A percentile compares a stretch with the other conserved stretches of the same genome.
Evolutionary conservation across 2,113 vertebrate genomes (phyloP).

Genomic region (Azemiops feae): DNA sequence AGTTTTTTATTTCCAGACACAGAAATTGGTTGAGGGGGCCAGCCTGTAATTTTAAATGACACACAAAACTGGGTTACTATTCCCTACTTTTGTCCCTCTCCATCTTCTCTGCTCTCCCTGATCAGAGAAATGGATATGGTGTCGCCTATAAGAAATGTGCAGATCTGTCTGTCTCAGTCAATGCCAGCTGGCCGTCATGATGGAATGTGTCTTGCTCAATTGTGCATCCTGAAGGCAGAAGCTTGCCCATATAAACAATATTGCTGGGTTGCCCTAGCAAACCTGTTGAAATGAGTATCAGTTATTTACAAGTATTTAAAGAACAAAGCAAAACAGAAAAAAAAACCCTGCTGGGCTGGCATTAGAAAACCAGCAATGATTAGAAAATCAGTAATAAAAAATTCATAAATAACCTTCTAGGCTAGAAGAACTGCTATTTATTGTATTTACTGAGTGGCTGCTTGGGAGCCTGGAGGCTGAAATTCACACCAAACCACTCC

Average conservation of each 20-base stretch:
- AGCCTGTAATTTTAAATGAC: background rate
- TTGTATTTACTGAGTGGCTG: slow-evolving; percentile 57
- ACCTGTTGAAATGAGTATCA: slow-evolving; percentile 40
- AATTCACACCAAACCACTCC: slow-evolving; percentile 57
- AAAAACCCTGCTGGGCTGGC: slow-evolving; percentile 8
- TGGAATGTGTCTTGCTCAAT: background rate
- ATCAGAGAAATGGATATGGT: background rate
- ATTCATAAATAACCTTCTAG: slow-evolving; percentile 47
- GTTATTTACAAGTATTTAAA: slow-evolving; percentile 18
- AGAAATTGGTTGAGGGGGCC: background rate
- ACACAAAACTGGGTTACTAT: background rate
- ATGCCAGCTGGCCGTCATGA: background rate
- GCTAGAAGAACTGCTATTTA: slow-evolving; percentile 44
- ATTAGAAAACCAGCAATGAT: slow-evolving; percentile 41
- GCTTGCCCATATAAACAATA: slow-evolving; percentile 12
- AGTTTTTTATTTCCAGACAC: background rate
- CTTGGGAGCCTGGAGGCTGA: slow-evolving; percentile 48
- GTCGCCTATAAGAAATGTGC: background rate
- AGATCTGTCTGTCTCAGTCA: slow-evolving; percentile 34
- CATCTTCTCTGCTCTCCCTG: background rate
- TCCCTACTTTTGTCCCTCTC: background rate
- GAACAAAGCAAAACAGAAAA: slow-evolving; percentile 36
- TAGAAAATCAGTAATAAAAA: slow-evolving; percentile 51
- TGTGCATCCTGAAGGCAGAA: background rate
- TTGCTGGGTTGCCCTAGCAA: background rate